Evolutionary conservation across 2,797 vertebrate genomes (phyloP).

Genomic region (Chiroxiphia lanceolata): DNA sequence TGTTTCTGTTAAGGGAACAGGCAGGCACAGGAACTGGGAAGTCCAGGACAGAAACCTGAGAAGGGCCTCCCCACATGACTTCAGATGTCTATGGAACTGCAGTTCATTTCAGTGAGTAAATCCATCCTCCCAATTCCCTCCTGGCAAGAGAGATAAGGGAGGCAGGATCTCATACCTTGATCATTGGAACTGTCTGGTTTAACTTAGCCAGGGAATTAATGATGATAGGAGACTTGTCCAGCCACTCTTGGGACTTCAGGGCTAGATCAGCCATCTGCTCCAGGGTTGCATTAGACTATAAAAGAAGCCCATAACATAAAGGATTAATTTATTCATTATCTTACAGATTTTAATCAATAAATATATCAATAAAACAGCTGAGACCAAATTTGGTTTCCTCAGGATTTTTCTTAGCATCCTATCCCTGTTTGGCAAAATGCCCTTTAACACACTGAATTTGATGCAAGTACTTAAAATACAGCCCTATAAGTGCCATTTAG

Average conservation of each 20-base stretch:
- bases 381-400: background rate
- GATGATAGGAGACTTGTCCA: constrained; percentile 82
- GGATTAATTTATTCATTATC: background rate
- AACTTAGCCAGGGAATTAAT: constrained; percentile 81
- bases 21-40: background rate
- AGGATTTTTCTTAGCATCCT: background rate
- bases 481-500: background rate
- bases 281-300: constrained; percentile 88
- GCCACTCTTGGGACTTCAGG: constrained; percentile 87
- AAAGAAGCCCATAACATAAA: constrained; percentile 25
- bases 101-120: background rate
- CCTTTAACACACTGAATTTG: background rate
- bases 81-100: background rate
- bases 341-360: background rate
- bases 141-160: background rate
- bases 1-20: background rate
- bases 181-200: constrained; percentile 83
- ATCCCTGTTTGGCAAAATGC: background rate
- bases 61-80: background rate
- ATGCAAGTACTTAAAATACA: background rate
- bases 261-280: constrained; percentile 87
- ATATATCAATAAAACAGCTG: background rate
- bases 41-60: background rate
- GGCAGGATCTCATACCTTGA: constrained; percentile 80
- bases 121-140: background rate